A percentile compares a stretch with the other conserved stretches of the same genome.
phyloP scores from a whole-genome alignment of 2,797 vertebrate genomes.

The Agapornis canus region DNA sequence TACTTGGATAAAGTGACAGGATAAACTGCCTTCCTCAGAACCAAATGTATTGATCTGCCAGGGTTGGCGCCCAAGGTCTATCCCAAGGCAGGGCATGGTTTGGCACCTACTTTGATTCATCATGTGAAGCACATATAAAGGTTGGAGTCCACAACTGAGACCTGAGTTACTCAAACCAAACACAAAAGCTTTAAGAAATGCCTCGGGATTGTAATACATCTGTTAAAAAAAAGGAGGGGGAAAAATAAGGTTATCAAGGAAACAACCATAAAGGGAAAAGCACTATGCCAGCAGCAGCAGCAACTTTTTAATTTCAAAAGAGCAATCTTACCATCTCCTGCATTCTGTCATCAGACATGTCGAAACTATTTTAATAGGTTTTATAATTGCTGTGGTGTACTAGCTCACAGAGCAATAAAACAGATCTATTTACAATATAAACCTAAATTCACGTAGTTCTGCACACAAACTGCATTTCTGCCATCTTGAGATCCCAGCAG shows the following conservation, averaged over 20 bases:
- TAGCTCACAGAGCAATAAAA: slow-evolving; percentile 46
- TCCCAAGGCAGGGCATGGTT: neutral
- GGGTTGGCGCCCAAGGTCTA: rapidly evolving
- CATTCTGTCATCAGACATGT: neutral
- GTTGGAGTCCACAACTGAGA: neutral
- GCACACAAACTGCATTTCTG: slow-evolving; percentile 33
- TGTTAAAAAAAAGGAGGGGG: neutral
- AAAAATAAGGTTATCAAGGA: neutral
- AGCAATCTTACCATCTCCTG: neutral
- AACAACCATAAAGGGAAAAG: neutral
- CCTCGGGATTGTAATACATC: neutral
- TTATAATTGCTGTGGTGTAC: neutral
- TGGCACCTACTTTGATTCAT: neutral
- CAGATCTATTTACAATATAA: neutral
- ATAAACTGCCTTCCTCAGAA: neutral
- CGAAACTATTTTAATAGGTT: neutral
- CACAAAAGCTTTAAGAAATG: neutral
- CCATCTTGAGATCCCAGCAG: slow-evolving; percentile 41
- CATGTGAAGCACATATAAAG: neutral
- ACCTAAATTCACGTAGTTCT: slow-evolving; percentile 18
- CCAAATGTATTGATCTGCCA: neutral
- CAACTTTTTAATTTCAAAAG: neutral
- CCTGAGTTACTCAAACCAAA: neutral
- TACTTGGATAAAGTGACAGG: rapidly evolving
- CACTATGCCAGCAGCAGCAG: neutral